Percentiles rank a stretch among this genome's conserved stretches.
These are phyloP conservation scores for Sphaeridia pumilis DNA, from an alignment of 2,888 invertebrate genomes.

Conservation along the genomic window DNA sequence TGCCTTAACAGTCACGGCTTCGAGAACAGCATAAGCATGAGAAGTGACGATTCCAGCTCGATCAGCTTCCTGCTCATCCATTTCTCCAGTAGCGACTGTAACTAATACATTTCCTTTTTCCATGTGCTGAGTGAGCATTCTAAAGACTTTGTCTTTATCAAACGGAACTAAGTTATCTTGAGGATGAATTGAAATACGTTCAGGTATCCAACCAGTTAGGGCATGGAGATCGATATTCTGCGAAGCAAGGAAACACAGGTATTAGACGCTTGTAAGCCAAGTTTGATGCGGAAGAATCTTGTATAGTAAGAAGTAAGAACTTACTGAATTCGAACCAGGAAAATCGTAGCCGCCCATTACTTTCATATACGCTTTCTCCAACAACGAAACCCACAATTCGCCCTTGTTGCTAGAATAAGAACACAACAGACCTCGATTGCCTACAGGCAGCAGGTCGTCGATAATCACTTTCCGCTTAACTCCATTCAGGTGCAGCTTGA, in stretches of 20 bases:
- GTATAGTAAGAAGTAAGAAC: no score
- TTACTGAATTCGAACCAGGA: slow-evolving; percentile 90
- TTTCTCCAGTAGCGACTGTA: slow-evolving; percentile 64
- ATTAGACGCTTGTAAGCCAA: no score
- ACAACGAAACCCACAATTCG: slow-evolving; percentile 75
- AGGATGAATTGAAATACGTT: slow-evolving; percentile 62
- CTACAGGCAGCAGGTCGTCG: slow-evolving; percentile 79
- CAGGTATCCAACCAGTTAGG: slow-evolving; percentile 92
- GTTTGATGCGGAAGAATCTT: no score
- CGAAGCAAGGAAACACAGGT: no score
- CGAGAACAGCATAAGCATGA: slow-evolving; percentile 87
- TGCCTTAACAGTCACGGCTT: slow-evolving; percentile 62
- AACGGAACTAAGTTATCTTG: slow-evolving; percentile 48
- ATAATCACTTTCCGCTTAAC: slow-evolving; percentile 82
- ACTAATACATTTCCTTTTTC: slow-evolving; percentile 65
- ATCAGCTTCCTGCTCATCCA: slow-evolving; percentile 63
- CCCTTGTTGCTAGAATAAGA: slow-evolving; percentile 80
- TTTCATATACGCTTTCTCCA: slow-evolving; percentile 96
- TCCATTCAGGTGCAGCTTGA: slow-evolving; percentile 72
- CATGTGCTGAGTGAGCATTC: slow-evolving; percentile 57
- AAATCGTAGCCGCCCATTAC: slow-evolving; percentile 89
- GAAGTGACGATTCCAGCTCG: slow-evolving; percentile 80
- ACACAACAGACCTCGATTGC: slow-evolving; percentile 67
- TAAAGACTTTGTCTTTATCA: slow-evolving; percentile 59
- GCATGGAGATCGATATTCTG: slow-evolving; percentile 94